Evolutionary conservation across 2,797 vertebrate species (phyloP).

Genomic region (Darevskia nairensis): DNA sequence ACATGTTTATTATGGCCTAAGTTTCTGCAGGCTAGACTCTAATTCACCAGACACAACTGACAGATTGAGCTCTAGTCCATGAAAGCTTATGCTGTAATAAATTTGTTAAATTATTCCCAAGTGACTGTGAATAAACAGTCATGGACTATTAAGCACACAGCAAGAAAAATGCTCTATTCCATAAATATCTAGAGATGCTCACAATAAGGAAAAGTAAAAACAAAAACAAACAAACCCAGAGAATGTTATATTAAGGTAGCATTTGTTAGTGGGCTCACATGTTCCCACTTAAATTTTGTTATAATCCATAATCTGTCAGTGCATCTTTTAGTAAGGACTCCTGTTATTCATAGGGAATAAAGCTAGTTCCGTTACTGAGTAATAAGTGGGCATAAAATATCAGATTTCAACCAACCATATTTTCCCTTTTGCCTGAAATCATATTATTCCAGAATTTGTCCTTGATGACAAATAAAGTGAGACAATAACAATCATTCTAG

Average conservation of each 20-base stretch:
- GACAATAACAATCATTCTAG: slow-evolving; percentile 26
- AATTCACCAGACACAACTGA: too few species aligned
- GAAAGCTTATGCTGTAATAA: too few species aligned
- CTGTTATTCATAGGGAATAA: slow-evolving; percentile 46
- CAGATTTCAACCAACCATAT: not conserved
- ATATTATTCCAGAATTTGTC: slow-evolving; percentile 53
- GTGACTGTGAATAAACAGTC: not conserved
- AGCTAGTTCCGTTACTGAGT: slow-evolving; percentile 36
- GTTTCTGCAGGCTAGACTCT: too few species aligned
- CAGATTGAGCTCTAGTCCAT: not conserved
- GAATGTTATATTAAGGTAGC: not conserved
- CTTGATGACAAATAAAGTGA: slow-evolving; percentile 47
- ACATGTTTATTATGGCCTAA: too few species aligned
- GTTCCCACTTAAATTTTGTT: slow-evolving; percentile 49
- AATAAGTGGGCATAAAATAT: slow-evolving; percentile 18
- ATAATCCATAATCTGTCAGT: slow-evolving; percentile 26
- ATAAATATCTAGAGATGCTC: not conserved
- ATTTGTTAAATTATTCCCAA: not conserved
- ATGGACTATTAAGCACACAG: not conserved
- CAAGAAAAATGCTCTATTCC: not conserved
- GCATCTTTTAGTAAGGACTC: slow-evolving; percentile 28
- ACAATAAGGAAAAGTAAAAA: not conserved
- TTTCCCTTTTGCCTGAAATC: slow-evolving; percentile 18
- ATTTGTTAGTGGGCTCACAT: not conserved
- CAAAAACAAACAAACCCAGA: too few species aligned